These are phyloP conservation scores for Gibbula magus DNA, from an alignment of 2,888 invertebrate genomes.

Conservation along the genomic window DNA sequence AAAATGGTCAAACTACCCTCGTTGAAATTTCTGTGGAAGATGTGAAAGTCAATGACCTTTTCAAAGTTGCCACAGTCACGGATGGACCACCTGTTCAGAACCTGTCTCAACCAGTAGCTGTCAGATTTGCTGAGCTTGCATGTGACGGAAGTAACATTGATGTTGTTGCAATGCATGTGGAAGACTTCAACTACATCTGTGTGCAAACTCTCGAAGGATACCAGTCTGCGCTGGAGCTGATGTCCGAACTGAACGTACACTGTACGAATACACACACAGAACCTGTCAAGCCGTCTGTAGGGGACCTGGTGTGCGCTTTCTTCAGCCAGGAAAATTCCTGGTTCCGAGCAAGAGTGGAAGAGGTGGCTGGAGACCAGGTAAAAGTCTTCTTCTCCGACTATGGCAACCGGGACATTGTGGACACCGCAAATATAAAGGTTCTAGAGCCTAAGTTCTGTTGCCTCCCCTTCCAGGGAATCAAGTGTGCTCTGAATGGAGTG, in stretches of 20 bases:
- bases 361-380: conserved; percentile 35
- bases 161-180: not conserved
- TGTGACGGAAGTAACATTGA: no score
- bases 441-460: not conserved
- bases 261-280: not conserved
- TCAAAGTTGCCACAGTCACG: not conserved
- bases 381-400: conserved; percentile 64
- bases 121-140: no score
- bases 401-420: conserved; percentile 39
- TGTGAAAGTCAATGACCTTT: not conserved
- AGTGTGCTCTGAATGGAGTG: not conserved
- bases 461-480: not conserved
- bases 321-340: conserved; percentile 44
- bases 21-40: not conserved
- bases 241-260: conserved; percentile 22
- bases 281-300: not conserved
- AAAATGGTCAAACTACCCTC: not conserved
- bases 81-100: not conserved
- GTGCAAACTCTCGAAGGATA: not conserved
- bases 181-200: not conserved
- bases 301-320: conserved; percentile 49
- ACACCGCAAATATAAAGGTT: not conserved
- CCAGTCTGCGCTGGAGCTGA: not conserved
- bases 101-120: no score
- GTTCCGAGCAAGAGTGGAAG: conserved; percentile 55